Conservation (phyloP, 2,888 invertebrate species). For the Drosophila birchii region DNA sequence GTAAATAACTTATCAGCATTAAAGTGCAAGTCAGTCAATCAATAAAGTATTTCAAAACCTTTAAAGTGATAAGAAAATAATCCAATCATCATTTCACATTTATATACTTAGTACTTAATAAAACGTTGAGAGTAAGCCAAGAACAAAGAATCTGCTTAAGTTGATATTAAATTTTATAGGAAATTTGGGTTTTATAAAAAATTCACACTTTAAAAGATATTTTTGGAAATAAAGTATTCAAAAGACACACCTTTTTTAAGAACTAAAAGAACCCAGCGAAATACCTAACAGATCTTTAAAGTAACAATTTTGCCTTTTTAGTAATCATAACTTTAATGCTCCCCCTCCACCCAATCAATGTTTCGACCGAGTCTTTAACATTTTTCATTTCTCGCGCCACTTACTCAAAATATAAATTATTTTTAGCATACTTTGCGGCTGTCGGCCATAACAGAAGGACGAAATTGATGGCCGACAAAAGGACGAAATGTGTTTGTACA, state of each 20-base stretch:
- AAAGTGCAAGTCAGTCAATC: constrained; percentile 6
- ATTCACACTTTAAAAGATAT: too few species aligned
- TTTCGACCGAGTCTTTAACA: constrained; percentile 16
- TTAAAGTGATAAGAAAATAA: neutral
- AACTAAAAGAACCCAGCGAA: neutral
- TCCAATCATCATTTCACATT: neutral
- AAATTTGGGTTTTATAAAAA: too few species aligned
- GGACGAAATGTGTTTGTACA: constrained; percentile 33
- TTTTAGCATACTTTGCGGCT: constrained; percentile 35
- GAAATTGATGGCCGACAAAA: constrained; percentile 41
- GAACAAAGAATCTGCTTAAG: neutral
- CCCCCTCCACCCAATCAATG: constrained; percentile 13
- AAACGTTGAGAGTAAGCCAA: neutral
- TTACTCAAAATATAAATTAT: constrained; percentile 16
- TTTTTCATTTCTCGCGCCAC: constrained; percentile 9
- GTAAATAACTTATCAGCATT: neutral
- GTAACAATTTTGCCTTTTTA: constrained; percentile 1
- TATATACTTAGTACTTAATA: too few species aligned
- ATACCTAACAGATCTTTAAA: neutral
- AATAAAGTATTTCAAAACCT: neutral
- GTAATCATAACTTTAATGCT: constrained; percentile 8
- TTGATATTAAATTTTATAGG: neutral
- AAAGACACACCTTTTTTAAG: too few species aligned
- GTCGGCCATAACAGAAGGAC: constrained; percentile 20
- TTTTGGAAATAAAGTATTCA: too few species aligned